Percentiles rank a stretch among this genome's conserved stretches.
Evolutionary conservation across 2,888 invertebrate genomes (phyloP).

Genomic region (Acanthosoma haemorrhoidale): DNA sequence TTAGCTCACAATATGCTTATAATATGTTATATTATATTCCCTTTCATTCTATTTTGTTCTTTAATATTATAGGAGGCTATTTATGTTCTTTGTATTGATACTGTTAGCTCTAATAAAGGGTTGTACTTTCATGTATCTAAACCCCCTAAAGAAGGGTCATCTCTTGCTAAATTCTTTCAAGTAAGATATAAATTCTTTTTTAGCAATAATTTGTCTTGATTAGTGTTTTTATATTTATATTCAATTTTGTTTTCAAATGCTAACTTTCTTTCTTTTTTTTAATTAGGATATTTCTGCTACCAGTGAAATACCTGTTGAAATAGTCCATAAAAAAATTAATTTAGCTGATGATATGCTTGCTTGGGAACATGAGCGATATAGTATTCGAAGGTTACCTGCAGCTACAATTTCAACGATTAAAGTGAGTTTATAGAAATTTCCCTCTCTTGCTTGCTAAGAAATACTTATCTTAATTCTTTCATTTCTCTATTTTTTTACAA

Average conservation of each 20-base stretch:
- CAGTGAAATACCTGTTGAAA: slow-evolving; percentile 50
- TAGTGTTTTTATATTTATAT: neutral
- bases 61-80: slow-evolving; percentile 67
- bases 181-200: slow-evolving; percentile 43
- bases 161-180: slow-evolving; percentile 53
- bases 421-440: slow-evolving; percentile 47
- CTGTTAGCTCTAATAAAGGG: slow-evolving; percentile 59
- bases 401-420: slow-evolving; percentile 80
- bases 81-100: slow-evolving; percentile 85
- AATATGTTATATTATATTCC: too few species aligned
- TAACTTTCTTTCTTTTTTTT: neutral
- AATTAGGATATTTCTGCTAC: neutral
- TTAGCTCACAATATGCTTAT: too few species aligned
- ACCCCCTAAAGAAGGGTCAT: slow-evolving; percentile 79
- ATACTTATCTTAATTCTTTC: too few species aligned
- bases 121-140: slow-evolving; percentile 93
- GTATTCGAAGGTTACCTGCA: slow-evolving; percentile 83
- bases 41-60: too few species aligned
- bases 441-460: too few species aligned
- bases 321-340: slow-evolving; percentile 93
- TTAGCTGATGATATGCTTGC: slow-evolving; percentile 83
- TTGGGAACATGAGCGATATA: slow-evolving; percentile 97
- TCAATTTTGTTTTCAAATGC: neutral
- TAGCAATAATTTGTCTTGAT: neutral
- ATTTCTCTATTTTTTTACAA: too few species aligned